Evolutionary conservation across 2,888 invertebrate species (phyloP).

Genomic region (Habrosyne pyritoides): DNA sequence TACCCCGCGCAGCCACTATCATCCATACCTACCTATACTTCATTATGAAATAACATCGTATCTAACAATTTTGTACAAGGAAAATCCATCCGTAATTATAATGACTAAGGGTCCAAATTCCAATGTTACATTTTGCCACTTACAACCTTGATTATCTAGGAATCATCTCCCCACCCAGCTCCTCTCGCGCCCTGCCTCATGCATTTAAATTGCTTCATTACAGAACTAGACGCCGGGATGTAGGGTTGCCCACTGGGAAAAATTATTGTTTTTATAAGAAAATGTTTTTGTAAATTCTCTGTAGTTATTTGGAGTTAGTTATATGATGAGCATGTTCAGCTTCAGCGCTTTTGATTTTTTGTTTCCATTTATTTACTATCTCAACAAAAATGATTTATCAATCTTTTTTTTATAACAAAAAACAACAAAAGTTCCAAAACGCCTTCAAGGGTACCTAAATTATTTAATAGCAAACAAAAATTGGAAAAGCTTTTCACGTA

Average conservation of each 20-base stretch:
- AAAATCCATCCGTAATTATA: slow-evolving; percentile 14
- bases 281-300: not conserved
- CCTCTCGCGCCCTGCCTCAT: slow-evolving; percentile 83
- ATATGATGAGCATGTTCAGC: not conserved
- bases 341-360: not conserved
- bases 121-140: slow-evolving; percentile 21
- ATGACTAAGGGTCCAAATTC: slow-evolving; percentile 28
- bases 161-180: slow-evolving; percentile 71
- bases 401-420: too few relatives aligned
- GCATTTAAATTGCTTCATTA: slow-evolving; percentile 85
- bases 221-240: slow-evolving; percentile 74
- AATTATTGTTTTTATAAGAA: slow-evolving; percentile 28
- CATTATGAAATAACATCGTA: slow-evolving; percentile 24
- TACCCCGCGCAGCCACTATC: slow-evolving; percentile 79
- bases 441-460: too few relatives aligned
- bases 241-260: slow-evolving; percentile 77
- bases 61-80: slow-evolving; percentile 12
- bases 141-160: slow-evolving; percentile 44
- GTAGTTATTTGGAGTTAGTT: not conserved
- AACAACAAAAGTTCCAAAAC: slow-evolving; percentile 18
- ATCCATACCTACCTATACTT: slow-evolving; percentile 70
- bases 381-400: too few relatives aligned
- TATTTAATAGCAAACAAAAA: too few relatives aligned
- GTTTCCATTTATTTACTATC: too few relatives aligned
- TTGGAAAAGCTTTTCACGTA: too few relatives aligned